Conservation (phyloP, 2,113 vertebrate genomes). For the Geococcyx californianus region DNA sequence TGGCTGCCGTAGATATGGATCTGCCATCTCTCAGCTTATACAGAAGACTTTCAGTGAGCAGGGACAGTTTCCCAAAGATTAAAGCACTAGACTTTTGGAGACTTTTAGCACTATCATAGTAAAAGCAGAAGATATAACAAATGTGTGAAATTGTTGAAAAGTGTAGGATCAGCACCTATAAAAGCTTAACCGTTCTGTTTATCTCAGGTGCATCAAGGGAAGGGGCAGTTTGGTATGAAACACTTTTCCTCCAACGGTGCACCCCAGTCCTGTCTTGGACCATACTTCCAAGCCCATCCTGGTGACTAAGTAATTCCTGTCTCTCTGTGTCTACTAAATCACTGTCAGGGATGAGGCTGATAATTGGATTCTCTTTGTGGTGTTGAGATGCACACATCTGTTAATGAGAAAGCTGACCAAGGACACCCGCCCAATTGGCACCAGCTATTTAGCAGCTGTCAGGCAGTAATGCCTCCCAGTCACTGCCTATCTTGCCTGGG, state of each 20-base stretch:
- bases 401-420: slow-evolving; percentile 4
- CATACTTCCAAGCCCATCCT: background rate
- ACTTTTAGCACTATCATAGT: background rate
- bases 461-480: background rate
- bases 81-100: background rate
- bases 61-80: background rate
- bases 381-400: background rate
- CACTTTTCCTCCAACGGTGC: background rate
- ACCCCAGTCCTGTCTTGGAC: background rate
- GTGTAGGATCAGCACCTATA: background rate
- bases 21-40: background rate
- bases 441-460: slow-evolving; percentile 34
- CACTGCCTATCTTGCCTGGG: background rate
- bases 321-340: background rate
- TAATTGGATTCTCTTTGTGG: slow-evolving; percentile 24
- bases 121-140: background rate
- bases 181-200: background rate
- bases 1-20: background rate
- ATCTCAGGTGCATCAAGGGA: background rate
- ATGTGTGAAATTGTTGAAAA: background rate
- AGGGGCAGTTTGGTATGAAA: background rate
- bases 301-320: background rate
- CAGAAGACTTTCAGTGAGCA: background rate
- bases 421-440: background rate
- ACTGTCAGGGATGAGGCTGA: background rate